Base-by-base conservation (phyloP, 2,113 vertebrate species). In the Upupa epops region DNA sequence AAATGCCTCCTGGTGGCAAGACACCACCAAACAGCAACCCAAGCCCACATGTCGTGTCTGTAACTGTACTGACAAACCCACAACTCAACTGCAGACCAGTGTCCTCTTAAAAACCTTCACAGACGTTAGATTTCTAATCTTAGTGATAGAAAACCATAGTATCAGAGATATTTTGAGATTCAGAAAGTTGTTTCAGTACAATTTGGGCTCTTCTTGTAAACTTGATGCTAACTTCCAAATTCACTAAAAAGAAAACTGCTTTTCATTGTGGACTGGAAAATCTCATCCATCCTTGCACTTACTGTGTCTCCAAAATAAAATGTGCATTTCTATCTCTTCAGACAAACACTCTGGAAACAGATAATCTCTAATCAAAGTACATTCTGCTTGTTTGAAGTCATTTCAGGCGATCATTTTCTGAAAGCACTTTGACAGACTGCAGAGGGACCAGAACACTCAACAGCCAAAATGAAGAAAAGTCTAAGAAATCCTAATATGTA, bases 1-100 rank as follows among this genome's bases (percentile, higher is more conserved):
- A 91, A 55, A 54, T 69, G 78, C 82, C 92, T 95, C 92, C 92
- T 78, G 74, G 78, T 84, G 93, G 66, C 75, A 72, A 40, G 8
- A 48, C 4, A 48, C 56, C 61, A 40, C 5, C 85, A 40, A 7
- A 48, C 5, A 52, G 52, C 56, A 45, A 5, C 85, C 51, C 29
- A 83, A 69, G 18, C 32, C 29, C 48, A 48, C 19, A 28, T n/a
- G 37, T 48, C 6, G 0, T 5, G 16, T 48, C 36, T 51, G 22
- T 48, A 29, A n/a, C 34, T 48, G 17, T 5, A 42, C 26, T 49
- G 4, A 40, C n/a, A 59, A 72, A 60, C 17, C 19, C 22, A 15
- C 1, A 0, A 24, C 37, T 51, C 9, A 28, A 71, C 59, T 16
- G n/a, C 52, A 56, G 20, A 12, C 52, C 32, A 18, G 29, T 7